Percentiles rank a stretch among this genome's conserved stretches.
Evolutionary conservation across 1,140 invertebrate species (phyloP).

Genomic region (Cataglyphis hispanica): DNA sequence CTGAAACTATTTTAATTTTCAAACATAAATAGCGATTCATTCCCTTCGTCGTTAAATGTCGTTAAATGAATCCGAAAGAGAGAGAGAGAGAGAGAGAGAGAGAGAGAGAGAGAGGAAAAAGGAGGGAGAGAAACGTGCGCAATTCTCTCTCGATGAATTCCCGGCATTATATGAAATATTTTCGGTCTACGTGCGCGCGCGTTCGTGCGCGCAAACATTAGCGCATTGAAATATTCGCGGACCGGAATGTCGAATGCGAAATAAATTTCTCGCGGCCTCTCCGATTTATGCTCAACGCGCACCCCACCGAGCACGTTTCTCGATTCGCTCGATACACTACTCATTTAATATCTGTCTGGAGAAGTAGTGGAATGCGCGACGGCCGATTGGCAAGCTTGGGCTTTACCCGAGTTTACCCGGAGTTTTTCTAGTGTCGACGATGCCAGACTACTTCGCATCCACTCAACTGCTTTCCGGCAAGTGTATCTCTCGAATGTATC

Average conservation of each 20-base stretch:
- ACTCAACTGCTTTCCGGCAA: neutral
- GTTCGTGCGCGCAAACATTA: constrained; percentile 60
- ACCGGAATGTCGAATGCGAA: constrained; percentile 46
- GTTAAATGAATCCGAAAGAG: constrained; percentile 13
- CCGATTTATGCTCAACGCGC: constrained; percentile 22
- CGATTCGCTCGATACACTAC: constrained; percentile 56
- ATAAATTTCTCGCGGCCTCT: constrained; percentile 35
- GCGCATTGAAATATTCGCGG: constrained; percentile 58
- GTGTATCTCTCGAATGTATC: neutral
- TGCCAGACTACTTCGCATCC: neutral
- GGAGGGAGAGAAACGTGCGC: too few relatives aligned
- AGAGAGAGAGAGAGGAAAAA: too few relatives aligned
- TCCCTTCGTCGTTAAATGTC: constrained; percentile 32
- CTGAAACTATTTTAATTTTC: constrained; percentile 47
- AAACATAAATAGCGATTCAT: constrained; percentile 39
- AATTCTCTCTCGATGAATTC: constrained; percentile 24
- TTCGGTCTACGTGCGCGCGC: constrained; percentile 47
- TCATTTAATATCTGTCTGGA: constrained; percentile 58
- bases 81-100: too few relatives aligned
- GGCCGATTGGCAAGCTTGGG: constrained; percentile 42
- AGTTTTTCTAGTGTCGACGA: constrained; percentile 5
- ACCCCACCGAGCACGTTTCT: constrained; percentile 46
- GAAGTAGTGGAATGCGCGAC: constrained; percentile 16
- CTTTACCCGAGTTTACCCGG: neutral
- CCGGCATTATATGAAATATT: constrained; percentile 43